Evolutionary conservation across 2,888 invertebrate species (phyloP), one percentile per base, ranked within the genome.

Genomic region (Andrena fulva): DNA sequence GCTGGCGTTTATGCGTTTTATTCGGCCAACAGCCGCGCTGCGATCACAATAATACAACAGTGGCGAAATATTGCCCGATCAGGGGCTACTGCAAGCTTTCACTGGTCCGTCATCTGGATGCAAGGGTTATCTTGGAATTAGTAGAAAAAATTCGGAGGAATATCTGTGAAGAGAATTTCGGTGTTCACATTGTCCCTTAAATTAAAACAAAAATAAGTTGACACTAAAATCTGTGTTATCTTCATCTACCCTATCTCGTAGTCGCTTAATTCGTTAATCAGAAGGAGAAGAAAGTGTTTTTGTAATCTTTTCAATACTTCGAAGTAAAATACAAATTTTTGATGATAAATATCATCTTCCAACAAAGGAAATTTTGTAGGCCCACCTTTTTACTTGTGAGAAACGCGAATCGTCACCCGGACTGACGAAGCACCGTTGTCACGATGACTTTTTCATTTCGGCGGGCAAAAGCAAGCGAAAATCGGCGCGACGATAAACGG

Each of bases 401-500:
- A 52, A 52, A 8, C 8, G 7, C 56, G 12, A 7, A 27, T 24
- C 27, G 27, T 27, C 10, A 20, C 10, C 4, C 12, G 0, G 2
- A 12, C 10, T 2, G 10, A 10, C 42, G 67, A 20, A 8, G 20
- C 31, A 54, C 7, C 42, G 59, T 52, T 27, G 48, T 52, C 50
- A 48, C 50, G 54, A 69, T 29, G 80, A 74, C 77, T 87, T 89
- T 90, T 89, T 84, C 84, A 85, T 87, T 84, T 84, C 84, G 84
- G 79, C 29, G 2, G 78, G 83, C 42, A 87, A 89, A 86, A 87
- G 85, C 82, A 83, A 84, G 85, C 70, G 80, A 84, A 80, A 33
- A 48, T 20, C 87, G 83, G 24, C 59, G 74, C 20, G 77, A 80
- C 88, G 80, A 85, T 89, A 85, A 87, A 87, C 89, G 86, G 80